Base-by-base conservation (phyloP, 2,113 vertebrate species). In the Sisor rabdophorus region DNA sequence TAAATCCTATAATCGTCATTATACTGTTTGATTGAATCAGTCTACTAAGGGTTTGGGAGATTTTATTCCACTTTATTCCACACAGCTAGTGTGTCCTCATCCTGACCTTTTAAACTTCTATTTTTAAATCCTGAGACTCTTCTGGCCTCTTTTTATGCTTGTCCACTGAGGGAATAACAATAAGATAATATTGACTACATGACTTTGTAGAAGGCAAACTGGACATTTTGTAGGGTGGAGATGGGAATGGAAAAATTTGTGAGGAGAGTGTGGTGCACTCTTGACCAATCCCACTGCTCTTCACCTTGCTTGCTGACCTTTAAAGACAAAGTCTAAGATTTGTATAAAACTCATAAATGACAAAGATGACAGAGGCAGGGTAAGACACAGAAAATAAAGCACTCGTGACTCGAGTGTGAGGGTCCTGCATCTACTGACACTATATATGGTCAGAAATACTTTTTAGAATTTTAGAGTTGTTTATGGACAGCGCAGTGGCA, bases 321-420 rank as follows among this genome's bases (percentile, higher is more conserved):
- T 88, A 85, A 84, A 89, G 90, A 89, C 87, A 71, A 87, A 75
- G 85, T 73, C 75, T 79, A 80, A 58, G 75, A 81, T 77, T 81
- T 61, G 54, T 73, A 83, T 71, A 78, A 58, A 48, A 80, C 50
- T 72, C 44, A 71, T 72, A 87, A 86, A 77, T 74, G 78, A 53
- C 32, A 61, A 64, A 71, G 58, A 71, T 12, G 65, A 74, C 67
- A 60, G 76, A 67, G 75, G 61, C 77, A 52, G 68, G 73, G 59
- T 40, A 59, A 44, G 75, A 73, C 58, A 11, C 13, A 50, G 32
- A 73, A 19, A 59, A 73, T 71, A 76, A 72, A 78, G 55, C 24
- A 44, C 63, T 72, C 28, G 1, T 72, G 59, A 79, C 48, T 79
- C 73, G 73, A 79, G 74, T 61, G 55, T 55, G 67, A 59, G 68